phyloP scores from a whole-genome alignment of 1,140 invertebrate genomes.

The Caenorhabditis tropicalis region DNA sequence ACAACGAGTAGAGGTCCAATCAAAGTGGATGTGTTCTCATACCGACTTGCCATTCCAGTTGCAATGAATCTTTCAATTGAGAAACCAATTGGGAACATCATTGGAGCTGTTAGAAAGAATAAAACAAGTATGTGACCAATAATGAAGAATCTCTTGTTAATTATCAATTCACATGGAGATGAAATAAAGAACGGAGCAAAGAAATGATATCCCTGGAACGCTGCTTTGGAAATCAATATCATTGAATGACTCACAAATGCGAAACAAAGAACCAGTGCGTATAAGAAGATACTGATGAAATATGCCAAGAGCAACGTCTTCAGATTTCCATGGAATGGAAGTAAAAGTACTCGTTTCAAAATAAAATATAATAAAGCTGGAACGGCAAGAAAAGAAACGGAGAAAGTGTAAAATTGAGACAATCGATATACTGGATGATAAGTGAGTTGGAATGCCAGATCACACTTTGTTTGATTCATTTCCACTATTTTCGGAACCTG shows the following conservation, averaged over 20 bases:
- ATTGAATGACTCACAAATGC: too few relatives aligned
- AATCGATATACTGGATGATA: neutral
- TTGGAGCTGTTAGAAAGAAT: constrained; percentile 12
- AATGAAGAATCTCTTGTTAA: neutral
- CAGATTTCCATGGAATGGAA: constrained; percentile 6
- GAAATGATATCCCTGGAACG: neutral
- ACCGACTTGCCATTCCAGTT: neutral
- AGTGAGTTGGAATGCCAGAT: neutral
- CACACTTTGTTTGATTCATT: neutral
- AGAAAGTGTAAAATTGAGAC: neutral
- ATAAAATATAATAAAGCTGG: neutral
- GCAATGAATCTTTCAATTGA: constrained; percentile 4
- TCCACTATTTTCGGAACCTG: neutral
- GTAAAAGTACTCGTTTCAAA: neutral
- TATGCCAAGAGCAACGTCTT: neutral
- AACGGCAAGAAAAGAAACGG: neutral
- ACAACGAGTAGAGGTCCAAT: neutral
- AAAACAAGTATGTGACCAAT: neutral
- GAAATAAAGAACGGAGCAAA: neutral
- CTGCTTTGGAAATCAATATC: too few relatives aligned
- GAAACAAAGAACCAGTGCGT: neutral
- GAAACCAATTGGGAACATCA: neutral
- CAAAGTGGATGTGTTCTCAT: neutral
- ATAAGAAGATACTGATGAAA: neutral
- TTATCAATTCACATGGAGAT: neutral